Conservation (phyloP, 1,140 invertebrate genomes). For the Heliconius congener region DNA sequence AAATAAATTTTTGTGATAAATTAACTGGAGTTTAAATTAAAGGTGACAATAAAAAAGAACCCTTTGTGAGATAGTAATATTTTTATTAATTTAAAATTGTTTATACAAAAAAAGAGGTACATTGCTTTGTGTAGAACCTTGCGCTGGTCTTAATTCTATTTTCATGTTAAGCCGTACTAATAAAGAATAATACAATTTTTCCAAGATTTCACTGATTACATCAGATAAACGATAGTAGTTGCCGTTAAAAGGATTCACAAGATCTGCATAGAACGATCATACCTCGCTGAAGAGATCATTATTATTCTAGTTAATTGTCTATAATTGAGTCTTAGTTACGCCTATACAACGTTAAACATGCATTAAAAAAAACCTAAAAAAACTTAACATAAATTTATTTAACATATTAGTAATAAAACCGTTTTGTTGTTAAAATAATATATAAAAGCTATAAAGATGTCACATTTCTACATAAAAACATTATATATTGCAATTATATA, state of each 20-base stretch:
- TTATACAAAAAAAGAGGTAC: constrained; percentile 60
- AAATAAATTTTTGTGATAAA: constrained; percentile 35
- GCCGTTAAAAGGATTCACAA: neutral
- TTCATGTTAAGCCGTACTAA: constrained; percentile 16
- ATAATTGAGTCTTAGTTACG: constrained; percentile 4
- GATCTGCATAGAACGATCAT: neutral
- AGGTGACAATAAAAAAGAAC: constrained; percentile 21
- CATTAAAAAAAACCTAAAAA: neutral
- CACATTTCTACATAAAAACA: neutral
- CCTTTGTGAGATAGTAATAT: constrained; percentile 34
- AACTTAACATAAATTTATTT: neutral
- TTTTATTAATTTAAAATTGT: constrained; percentile 51
- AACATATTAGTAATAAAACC: neutral
- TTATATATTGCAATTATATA: neutral
- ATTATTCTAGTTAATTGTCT: neutral
- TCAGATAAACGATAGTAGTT: neutral
- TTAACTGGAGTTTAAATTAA: constrained; percentile 13
- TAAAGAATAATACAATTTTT: neutral
- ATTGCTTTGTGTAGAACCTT: constrained; percentile 57
- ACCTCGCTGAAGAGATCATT: neutral
- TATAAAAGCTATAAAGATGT: neutral
- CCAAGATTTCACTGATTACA: neutral
- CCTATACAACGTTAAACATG: constrained; percentile 6
- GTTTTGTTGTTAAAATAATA: neutral
- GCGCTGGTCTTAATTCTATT: constrained; percentile 38